Percentiles rank a stretch among this genome's conserved stretches.
phyloP scores from a whole-genome alignment of 1,140 invertebrate genomes.

The Harlomillsia oculata region DNA sequence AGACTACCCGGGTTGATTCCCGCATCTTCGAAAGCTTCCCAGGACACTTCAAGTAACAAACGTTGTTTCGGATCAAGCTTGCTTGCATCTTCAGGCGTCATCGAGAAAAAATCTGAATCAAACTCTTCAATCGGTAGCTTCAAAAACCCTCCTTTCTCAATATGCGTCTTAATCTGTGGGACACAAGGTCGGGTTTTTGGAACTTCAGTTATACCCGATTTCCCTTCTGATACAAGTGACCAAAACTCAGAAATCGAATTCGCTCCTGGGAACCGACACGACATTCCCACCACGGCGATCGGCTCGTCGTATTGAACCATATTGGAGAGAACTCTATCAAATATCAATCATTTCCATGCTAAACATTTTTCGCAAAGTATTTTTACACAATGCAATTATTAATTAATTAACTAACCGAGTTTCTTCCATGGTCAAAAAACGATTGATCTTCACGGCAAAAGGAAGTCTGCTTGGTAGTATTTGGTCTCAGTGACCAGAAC shows the following conservation, averaged over 20 bases:
- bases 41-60: conserved; percentile 6
- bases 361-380: too few species aligned
- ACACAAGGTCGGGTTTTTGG: neutral
- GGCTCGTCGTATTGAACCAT: neutral
- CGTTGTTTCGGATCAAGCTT: conserved; percentile 7
- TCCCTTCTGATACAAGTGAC: neutral
- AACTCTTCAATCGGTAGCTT: conserved; percentile 2
- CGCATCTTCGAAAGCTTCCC: conserved; percentile 12
- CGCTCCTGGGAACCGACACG: conserved; percentile 2
- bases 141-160: neutral
- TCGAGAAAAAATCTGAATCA: conserved; percentile 5
- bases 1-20: neutral
- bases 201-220: neutral
- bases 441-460: too few species aligned
- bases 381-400: too few species aligned
- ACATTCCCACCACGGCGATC: neutral
- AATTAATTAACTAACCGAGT: too few species aligned
- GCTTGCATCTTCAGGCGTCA: neutral
- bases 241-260: neutral
- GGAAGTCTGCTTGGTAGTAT: too few species aligned
- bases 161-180: neutral
- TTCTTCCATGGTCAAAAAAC: too few species aligned
- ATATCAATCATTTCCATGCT: too few species aligned
- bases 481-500: too few species aligned
- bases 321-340: too few species aligned